phyloP scores from a whole-genome alignment of 2,888 invertebrate species.

The Anthophora plumipes region DNA sequence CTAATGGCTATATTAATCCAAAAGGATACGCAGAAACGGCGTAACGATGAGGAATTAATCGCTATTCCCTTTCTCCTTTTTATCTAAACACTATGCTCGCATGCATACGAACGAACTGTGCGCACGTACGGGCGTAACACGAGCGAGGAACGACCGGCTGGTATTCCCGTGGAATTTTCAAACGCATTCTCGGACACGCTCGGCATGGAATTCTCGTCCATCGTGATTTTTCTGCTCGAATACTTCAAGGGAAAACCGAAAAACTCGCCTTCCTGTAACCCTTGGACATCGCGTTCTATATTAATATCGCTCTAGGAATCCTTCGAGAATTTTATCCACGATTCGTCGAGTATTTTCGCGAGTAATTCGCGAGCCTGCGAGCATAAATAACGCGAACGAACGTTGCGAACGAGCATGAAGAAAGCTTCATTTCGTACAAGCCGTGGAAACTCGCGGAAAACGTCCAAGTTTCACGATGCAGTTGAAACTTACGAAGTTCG shows the following conservation, averaged over 20 bases:
- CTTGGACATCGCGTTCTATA: background rate
- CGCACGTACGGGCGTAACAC: background rate
- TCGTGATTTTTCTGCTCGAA: conserved; percentile 59
- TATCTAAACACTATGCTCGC: conserved; percentile 27
- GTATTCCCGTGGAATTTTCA: conserved; percentile 61
- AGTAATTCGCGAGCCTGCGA: conserved; percentile 12
- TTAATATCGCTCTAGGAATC: conserved; percentile 19
- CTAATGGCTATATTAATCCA: conserved; percentile 1
- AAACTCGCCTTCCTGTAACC: conserved; percentile 16
- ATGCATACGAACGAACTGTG: conserved; percentile 7
- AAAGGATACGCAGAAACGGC: background rate
- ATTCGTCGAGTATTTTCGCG: conserved; percentile 9
- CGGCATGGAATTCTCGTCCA: conserved; percentile 48
- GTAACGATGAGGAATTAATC: conserved; percentile 32
- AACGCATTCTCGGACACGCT: conserved; percentile 64
- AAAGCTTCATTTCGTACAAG: conserved; percentile 8
- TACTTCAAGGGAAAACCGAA: conserved; percentile 29
- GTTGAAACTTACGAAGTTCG: conserved; percentile 5
- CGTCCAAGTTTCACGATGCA: background rate
- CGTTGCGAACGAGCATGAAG: background rate
- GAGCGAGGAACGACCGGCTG: conserved; percentile 6
- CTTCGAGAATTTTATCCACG: conserved; percentile 15
- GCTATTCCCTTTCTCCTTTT: conserved; percentile 8
- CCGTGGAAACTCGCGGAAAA: background rate
- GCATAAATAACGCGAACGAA: conserved; percentile 7